phyloP scores from a whole-genome alignment of 2,797 vertebrate genomes.

The Manis javanica region DNA sequence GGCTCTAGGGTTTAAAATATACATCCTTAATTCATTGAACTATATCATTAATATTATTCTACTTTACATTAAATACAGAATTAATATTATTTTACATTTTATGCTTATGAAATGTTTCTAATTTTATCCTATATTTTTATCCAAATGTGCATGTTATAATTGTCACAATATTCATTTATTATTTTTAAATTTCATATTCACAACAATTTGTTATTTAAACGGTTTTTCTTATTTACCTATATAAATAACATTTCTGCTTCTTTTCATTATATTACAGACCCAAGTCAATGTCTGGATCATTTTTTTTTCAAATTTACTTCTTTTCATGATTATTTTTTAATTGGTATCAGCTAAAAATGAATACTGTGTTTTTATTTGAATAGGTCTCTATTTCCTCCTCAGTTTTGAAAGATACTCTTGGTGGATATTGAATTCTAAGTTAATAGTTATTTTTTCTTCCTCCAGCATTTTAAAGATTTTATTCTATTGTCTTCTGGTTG shows the following conservation, averaged over 20 bases:
- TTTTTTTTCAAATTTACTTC: background rate
- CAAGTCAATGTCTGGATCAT: background rate
- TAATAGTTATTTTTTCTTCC: too few species aligned
- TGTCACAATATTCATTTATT: background rate
- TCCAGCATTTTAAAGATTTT: background rate
- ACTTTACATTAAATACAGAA: background rate
- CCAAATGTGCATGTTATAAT: background rate
- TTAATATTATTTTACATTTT: background rate
- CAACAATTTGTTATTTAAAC: background rate
- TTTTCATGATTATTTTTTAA: background rate
- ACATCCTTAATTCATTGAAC: background rate
- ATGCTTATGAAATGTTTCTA: background rate
- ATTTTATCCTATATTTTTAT: background rate
- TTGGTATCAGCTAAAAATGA: background rate
- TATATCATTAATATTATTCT: background rate
- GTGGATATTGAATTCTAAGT: background rate
- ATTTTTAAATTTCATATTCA: background rate
- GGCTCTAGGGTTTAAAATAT: background rate
- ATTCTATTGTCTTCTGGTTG: background rate
- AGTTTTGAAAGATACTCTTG: background rate
- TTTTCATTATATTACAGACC: background rate
- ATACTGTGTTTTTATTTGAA: background rate
- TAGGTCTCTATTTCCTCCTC: background rate
- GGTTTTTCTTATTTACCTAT: background rate
- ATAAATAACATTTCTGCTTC: background rate